Evolutionary conservation across 2,113 vertebrate genomes (phyloP).

Genomic region (Amia ocellicauda): DNA sequence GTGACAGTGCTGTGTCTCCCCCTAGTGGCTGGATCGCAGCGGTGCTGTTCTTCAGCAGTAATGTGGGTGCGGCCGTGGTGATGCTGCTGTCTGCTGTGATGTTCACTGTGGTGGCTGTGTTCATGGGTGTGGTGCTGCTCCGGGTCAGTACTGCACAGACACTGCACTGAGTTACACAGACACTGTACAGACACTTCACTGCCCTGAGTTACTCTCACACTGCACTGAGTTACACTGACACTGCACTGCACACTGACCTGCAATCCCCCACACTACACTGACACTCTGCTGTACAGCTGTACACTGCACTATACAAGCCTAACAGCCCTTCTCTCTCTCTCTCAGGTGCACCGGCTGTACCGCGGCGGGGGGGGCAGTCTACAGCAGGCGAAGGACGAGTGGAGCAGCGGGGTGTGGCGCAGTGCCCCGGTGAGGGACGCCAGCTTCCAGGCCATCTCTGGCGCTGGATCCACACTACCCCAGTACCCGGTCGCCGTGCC

Average conservation of each 20-base stretch:
- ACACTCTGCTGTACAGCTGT: too few relatives aligned
- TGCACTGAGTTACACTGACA: too few relatives aligned
- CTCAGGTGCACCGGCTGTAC: slow-evolving; percentile 89
- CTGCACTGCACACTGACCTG: too few relatives aligned
- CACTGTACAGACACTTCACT: too few relatives aligned
- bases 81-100: slow-evolving; percentile 85
- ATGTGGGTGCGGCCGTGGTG: slow-evolving; percentile 73
- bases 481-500: slow-evolving; percentile 86
- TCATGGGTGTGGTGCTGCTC: slow-evolving; percentile 75
- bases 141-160: slow-evolving; percentile 64
- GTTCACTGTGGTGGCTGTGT: slow-evolving; percentile 72
- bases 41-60: slow-evolving; percentile 69
- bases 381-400: slow-evolving; percentile 86
- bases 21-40: slow-evolving; percentile 86
- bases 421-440: slow-evolving; percentile 73
- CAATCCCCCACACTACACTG: too few relatives aligned
- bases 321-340: not conserved
- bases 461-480: slow-evolving; percentile 81
- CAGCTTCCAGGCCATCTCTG: slow-evolving; percentile 74
- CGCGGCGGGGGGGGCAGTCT: slow-evolving; percentile 83
- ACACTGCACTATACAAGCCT: too few relatives aligned
- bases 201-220: too few relatives aligned
- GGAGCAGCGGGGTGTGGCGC: slow-evolving; percentile 79
- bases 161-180: too few relatives aligned
- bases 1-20: not conserved